These are phyloP conservation scores for Brachyrhaphis roseni DNA, from an alignment of 2,797 vertebrate species.

Conservation along the genomic window DNA sequence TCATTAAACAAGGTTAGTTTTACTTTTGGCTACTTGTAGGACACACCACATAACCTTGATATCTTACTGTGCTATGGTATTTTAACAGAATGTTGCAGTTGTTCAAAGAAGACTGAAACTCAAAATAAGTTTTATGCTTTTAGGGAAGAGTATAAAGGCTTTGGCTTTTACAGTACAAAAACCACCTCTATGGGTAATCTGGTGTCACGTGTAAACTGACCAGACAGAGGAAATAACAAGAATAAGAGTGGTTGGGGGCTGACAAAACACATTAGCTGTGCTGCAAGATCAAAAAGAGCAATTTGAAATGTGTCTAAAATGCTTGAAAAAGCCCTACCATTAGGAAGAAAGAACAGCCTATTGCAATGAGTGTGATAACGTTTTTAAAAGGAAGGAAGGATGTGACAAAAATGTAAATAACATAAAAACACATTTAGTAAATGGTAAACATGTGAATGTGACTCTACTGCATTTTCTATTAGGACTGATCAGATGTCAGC, in stretches of 20 bases:
- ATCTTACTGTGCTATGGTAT: conserved; percentile 32
- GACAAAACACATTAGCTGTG: conserved; percentile 36
- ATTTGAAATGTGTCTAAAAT: conserved; percentile 50
- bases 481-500: not conserved
- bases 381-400: not conserved
- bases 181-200: conserved; percentile 45
- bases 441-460: conserved; percentile 40
- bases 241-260: conserved; percentile 15
- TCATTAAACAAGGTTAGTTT: conserved; percentile 1
- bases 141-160: conserved; percentile 53
- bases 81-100: conserved; percentile 42
- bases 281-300: conserved; percentile 54
- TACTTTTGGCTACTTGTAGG: conserved; percentile 46
- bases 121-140: conserved; percentile 26
- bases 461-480: not conserved
- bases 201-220: conserved; percentile 48
- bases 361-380: conserved; percentile 1
- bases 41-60: conserved; percentile 35
- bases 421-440: conserved; percentile 42
- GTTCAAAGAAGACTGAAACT: conserved; percentile 20
- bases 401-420: not conserved
- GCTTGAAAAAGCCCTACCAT: conserved; percentile 15
- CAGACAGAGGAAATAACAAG: conserved; percentile 24
- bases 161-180: conserved; percentile 39
- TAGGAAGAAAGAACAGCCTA: conserved; percentile 13